Evolutionary conservation across 2,113 vertebrate species (phyloP).

Genomic region (Ploceus nigricollis): DNA sequence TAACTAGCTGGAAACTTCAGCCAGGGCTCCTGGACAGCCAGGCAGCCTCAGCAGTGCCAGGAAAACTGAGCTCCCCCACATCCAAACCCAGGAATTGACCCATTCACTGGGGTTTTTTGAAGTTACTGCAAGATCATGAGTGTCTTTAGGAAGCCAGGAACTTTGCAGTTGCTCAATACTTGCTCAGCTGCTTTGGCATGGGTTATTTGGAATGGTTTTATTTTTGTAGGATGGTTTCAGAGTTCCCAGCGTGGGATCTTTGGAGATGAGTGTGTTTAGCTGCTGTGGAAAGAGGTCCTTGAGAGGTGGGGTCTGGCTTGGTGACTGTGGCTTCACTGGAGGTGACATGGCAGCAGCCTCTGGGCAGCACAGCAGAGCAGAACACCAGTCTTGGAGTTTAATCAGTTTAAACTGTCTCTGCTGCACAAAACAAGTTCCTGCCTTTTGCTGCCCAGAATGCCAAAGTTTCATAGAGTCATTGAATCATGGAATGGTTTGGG

Average conservation of each 20-base stretch:
- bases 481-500: neutral
- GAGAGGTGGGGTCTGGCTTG: neutral
- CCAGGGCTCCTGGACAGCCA: neutral
- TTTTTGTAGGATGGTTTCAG: neutral
- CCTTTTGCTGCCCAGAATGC: neutral
- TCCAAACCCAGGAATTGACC: neutral
- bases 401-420: neutral
- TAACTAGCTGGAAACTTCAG: neutral
- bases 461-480: fast-evolving
- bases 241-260: neutral
- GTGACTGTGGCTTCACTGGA: neutral
- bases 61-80: neutral
- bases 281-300: neutral
- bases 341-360: neutral
- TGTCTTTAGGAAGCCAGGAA: neutral
- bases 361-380: neutral
- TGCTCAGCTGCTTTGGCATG: neutral
- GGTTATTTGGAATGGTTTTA: neutral
- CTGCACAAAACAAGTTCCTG: neutral
- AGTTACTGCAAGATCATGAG: neutral
- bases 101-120: neutral
- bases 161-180: conserved; percentile 14
- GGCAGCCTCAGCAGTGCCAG: neutral
- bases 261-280: neutral
- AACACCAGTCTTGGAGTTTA: neutral